phyloP scores from a whole-genome alignment of 2,888 invertebrate genomes.

The Aleiodes testaceus region DNA sequence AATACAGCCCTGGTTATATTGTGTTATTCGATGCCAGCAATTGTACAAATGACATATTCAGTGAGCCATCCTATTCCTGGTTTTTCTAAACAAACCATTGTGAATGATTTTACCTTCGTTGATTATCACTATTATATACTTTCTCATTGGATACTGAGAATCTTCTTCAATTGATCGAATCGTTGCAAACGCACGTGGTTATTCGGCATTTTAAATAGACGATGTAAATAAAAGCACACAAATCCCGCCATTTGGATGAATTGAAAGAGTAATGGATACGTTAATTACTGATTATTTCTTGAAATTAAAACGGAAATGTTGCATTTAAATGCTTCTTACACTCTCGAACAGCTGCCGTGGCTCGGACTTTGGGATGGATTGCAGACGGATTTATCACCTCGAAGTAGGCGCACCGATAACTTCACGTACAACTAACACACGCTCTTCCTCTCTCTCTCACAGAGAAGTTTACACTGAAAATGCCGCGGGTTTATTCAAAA shows the following conservation, averaged over 20 bases:
- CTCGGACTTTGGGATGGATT: slow-evolving; percentile 49
- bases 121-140: background rate
- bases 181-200: slow-evolving; percentile 45
- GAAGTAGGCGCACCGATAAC: slow-evolving; percentile 47
- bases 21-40: slow-evolving; percentile 58
- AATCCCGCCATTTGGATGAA: slow-evolving; percentile 37
- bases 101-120: too few species aligned
- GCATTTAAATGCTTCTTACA: slow-evolving; percentile 30
- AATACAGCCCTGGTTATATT: slow-evolving; percentile 58
- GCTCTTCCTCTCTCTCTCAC: slow-evolving; percentile 10
- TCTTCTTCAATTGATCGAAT: slow-evolving; percentile 30
- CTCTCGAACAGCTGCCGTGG: slow-evolving; percentile 63
- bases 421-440: slow-evolving; percentile 20
- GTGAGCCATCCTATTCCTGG: slow-evolving; percentile 31
- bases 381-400: slow-evolving; percentile 55
- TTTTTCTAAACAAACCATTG: background rate
- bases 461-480: background rate
- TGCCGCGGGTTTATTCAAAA: slow-evolving; percentile 61
- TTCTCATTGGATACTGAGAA: slow-evolving; percentile 36
- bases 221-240: slow-evolving; percentile 18
- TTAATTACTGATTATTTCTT: background rate
- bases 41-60: slow-evolving; percentile 56
- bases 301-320: background rate
- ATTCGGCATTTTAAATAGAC: slow-evolving; percentile 40
- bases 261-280: slow-evolving; percentile 45